Conservation (phyloP, 2,113 vertebrate genomes). For the Probosciger aterrimus region DNA sequence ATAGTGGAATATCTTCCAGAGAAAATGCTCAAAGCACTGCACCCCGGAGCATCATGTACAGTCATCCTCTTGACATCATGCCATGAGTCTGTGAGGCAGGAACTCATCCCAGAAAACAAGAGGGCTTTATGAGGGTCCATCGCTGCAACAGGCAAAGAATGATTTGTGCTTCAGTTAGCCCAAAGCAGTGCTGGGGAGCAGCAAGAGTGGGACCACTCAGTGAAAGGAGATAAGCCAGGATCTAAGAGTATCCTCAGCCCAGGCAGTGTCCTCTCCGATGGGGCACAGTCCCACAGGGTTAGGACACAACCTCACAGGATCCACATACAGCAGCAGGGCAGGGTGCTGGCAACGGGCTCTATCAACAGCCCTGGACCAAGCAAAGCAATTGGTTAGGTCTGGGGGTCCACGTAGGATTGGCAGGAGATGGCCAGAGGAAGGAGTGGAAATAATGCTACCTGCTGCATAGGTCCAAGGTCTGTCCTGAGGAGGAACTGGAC, state of each 20-base stretch:
- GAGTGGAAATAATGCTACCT: neutral
- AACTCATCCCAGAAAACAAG: neutral
- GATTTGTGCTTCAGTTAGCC: neutral
- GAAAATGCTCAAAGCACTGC: neutral
- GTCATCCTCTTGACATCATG: neutral
- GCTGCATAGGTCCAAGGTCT: neutral
- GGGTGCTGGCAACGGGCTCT: neutral
- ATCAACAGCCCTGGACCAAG: neutral
- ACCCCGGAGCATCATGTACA: neutral
- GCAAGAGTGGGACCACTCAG: neutral
- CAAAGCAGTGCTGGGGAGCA: neutral
- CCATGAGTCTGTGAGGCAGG: neutral
- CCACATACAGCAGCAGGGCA: neutral
- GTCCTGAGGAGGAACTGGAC: neutral
- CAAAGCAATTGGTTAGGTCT: neutral
- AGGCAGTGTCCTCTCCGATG: accelerated
- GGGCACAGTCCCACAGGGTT: neutral
- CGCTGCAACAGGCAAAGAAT: neutral
- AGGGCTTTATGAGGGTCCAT: neutral
- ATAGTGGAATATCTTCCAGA: neutral
- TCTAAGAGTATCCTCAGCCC: accelerated
- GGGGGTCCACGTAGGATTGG: neutral
- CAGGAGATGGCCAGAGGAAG: neutral
- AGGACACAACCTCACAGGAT: neutral
- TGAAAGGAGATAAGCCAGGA: neutral